These are phyloP conservation scores for Scaeva pyrastri DNA, from an alignment of 2,888 invertebrate genomes.

Conservation along the genomic window DNA sequence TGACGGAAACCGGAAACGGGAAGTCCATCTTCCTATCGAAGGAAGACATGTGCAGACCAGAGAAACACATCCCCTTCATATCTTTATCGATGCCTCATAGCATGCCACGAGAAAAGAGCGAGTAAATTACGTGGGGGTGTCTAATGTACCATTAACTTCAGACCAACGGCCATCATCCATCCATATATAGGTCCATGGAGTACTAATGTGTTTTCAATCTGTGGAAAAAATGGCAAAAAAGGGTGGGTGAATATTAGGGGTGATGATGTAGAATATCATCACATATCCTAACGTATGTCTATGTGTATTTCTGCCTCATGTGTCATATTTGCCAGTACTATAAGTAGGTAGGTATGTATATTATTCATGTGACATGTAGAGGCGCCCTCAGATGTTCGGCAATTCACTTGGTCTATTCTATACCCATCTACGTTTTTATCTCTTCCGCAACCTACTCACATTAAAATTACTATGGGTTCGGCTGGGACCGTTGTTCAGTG, in stretches of 20 bases:
- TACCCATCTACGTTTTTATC: constrained; percentile 51
- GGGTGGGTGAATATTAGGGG: constrained; percentile 59
- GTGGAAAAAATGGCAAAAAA: constrained; percentile 47
- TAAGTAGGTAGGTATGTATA: constrained; percentile 38
- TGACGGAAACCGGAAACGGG: constrained; percentile 84
- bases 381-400: constrained; percentile 59
- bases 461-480: constrained; percentile 32
- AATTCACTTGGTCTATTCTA: constrained; percentile 47
- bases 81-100: constrained; percentile 65
- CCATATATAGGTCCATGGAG: constrained; percentile 58
- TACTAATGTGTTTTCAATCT: constrained; percentile 75
- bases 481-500: constrained; percentile 1
- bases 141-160: constrained; percentile 74
- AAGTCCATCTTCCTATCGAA: constrained; percentile 83
- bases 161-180: constrained; percentile 71
- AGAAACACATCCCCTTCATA: constrained; percentile 62
- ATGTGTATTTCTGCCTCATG: constrained; percentile 54
- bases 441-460: constrained; percentile 58
- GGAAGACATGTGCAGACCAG: constrained; percentile 67
- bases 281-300: constrained; percentile 44
- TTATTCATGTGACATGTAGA: constrained; percentile 57
- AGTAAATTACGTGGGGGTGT: constrained; percentile 75
- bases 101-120: constrained; percentile 63
- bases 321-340: constrained; percentile 55
- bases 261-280: constrained; percentile 63